Conservation (phyloP, 2,888 invertebrate genomes). For the Latrodectus elegans region DNA sequence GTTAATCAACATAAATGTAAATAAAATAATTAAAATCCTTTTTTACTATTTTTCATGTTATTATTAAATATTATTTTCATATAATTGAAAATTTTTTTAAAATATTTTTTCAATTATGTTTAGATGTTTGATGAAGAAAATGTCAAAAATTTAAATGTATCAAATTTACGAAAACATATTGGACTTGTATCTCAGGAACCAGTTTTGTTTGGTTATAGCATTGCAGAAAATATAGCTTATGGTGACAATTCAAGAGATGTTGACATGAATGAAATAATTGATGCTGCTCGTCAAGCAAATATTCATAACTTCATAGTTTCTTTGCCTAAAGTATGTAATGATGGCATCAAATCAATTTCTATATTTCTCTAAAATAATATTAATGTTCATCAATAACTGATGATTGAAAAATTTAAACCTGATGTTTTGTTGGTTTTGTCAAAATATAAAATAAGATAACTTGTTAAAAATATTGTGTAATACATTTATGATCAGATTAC, state of each 20-base stretch:
- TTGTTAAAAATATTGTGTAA: no score
- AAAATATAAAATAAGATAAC: no score
- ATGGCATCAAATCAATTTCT: background rate
- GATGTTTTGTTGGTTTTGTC: no score
- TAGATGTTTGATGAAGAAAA: constrained; percentile 75
- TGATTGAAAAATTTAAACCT: no score
- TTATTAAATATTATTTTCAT: no score
- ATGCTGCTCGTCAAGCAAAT: constrained; percentile 70
- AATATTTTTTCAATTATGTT: no score
- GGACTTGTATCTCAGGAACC: constrained; percentile 96
- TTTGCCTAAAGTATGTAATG: constrained; percentile 57
- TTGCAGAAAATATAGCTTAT: constrained; percentile 93
- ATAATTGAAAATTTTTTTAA: no score
- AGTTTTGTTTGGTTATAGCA: constrained; percentile 89
- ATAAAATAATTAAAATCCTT: no score
- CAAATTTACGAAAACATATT: constrained; percentile 83
- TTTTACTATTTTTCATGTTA: no score
- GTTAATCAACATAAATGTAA: no score
- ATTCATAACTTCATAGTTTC: constrained; percentile 69
- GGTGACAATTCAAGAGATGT: constrained; percentile 81
- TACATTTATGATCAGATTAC: no score
- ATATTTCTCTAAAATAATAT: background rate
- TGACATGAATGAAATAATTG: constrained; percentile 65
- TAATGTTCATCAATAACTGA: background rate
- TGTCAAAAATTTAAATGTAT: constrained; percentile 81